Conservation (phyloP, 2,113 vertebrate genomes). For the Stigmatopora nigra region DNA sequence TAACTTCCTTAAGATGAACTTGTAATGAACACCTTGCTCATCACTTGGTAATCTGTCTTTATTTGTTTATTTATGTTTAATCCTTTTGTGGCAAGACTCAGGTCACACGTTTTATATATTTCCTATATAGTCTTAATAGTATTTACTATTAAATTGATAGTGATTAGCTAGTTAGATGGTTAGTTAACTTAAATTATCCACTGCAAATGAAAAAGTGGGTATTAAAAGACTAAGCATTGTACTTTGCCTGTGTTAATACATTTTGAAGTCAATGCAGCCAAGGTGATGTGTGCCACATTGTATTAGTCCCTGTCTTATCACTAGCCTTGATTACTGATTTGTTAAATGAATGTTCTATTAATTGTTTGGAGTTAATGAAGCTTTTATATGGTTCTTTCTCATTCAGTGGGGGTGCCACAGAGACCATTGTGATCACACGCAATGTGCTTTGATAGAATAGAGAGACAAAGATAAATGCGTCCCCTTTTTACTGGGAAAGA, state of each 20-base stretch:
- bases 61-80: no score
- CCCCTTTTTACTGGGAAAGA: slow-evolving; percentile 18
- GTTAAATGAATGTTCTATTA: slow-evolving; percentile 19
- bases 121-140: not conserved
- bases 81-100: not conserved
- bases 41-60: no score
- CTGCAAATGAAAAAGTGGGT: not conserved
- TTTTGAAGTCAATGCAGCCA: not conserved
- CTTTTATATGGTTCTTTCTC: slow-evolving; percentile 15
- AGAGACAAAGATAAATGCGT: slow-evolving; percentile 31
- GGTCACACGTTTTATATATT: not conserved
- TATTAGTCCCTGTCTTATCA: slow-evolving; percentile 6
- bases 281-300: not conserved
- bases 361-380: slow-evolving; percentile 30
- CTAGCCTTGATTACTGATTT: slow-evolving; percentile 21
- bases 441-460: slow-evolving; percentile 34
- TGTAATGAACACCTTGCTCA: not conserved
- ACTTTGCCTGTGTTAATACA: not conserved
- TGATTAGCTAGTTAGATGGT: not conserved
- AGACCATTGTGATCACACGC: slow-evolving; percentile 41
- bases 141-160: not conserved
- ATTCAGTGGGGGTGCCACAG: slow-evolving; percentile 19
- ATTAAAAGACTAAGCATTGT: not conserved
- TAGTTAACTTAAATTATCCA: not conserved
- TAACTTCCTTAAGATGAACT: not conserved